Conservation (phyloP, 2,113 vertebrate species). For the Noctilio leporinus region DNA sequence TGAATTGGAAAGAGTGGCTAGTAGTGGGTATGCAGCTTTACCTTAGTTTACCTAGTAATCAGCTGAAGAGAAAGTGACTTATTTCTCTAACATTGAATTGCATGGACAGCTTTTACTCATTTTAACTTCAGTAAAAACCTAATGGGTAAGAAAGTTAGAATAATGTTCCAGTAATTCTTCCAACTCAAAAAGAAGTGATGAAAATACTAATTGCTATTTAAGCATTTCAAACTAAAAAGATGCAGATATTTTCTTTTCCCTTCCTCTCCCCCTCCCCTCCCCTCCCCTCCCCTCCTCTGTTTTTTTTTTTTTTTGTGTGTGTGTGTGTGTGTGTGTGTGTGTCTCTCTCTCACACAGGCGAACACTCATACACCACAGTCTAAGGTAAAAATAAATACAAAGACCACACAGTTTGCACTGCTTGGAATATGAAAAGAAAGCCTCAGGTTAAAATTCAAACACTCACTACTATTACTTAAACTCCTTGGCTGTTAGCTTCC, state of each 20-base stretch:
- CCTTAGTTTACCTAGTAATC: not conserved
- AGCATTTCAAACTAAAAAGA: not conserved
- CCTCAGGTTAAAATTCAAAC: not conserved
- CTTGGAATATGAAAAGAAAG: not conserved
- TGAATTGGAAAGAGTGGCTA: not conserved
- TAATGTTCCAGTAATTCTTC: not conserved
- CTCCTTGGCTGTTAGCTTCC: not conserved
- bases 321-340: not conserved
- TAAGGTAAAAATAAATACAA: not conserved
- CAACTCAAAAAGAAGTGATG: not conserved
- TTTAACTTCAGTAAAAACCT: not conserved
- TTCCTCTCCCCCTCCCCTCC: not conserved
- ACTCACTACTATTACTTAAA: not conserved
- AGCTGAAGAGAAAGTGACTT: not conserved
- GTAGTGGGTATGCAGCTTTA: accelerated
- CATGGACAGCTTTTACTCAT: not conserved
- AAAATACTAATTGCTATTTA: not conserved
- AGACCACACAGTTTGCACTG: not conserved
- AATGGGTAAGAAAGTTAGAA: not conserved
- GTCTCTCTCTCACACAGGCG: no score
- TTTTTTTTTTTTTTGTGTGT: not conserved
- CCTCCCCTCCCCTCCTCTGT: not conserved
- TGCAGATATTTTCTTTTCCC: not conserved
- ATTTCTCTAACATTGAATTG: not conserved
- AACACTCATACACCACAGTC: not conserved